These are phyloP conservation scores for Limonius californicus DNA, from an alignment of 1,140 invertebrate genomes.

Conservation along the genomic window DNA sequence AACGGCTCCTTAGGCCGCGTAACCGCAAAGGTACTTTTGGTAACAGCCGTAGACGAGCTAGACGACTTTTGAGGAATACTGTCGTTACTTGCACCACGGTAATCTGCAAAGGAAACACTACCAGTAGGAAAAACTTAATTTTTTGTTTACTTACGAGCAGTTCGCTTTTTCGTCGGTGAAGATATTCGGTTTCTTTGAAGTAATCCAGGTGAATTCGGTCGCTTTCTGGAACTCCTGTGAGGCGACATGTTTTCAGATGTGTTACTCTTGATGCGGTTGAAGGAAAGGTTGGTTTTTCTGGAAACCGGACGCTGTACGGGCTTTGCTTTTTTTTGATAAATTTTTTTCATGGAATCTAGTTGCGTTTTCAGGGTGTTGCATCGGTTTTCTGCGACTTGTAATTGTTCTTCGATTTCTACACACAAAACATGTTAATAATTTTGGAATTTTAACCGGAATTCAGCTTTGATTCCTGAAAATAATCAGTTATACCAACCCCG, in stretches of 20 bases:
- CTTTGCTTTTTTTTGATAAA: slow-evolving; percentile 33
- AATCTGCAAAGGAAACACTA: background rate
- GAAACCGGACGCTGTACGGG: background rate
- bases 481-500: too few species aligned
- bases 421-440: slow-evolving; percentile 9
- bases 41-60: background rate
- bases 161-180: too few species aligned
- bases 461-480: too few species aligned
- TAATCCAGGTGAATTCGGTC: background rate
- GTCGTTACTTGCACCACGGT: background rate
- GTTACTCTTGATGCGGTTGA: background rate
- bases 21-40: background rate
- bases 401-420: slow-evolving; percentile 46
- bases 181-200: too few species aligned
- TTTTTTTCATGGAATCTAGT: slow-evolving; percentile 46
- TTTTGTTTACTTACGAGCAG: too few species aligned
- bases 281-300: background rate
- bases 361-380: slow-evolving; percentile 45
- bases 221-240: background rate
- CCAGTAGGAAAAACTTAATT: too few species aligned
- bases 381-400: slow-evolving; percentile 45
- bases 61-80: background rate
- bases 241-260: too few species aligned
- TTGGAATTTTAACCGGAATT: background rate
- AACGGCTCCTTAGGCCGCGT: background rate